Conservation (phyloP, 2,113 vertebrate species). For the Onychostoma macrolepis region DNA sequence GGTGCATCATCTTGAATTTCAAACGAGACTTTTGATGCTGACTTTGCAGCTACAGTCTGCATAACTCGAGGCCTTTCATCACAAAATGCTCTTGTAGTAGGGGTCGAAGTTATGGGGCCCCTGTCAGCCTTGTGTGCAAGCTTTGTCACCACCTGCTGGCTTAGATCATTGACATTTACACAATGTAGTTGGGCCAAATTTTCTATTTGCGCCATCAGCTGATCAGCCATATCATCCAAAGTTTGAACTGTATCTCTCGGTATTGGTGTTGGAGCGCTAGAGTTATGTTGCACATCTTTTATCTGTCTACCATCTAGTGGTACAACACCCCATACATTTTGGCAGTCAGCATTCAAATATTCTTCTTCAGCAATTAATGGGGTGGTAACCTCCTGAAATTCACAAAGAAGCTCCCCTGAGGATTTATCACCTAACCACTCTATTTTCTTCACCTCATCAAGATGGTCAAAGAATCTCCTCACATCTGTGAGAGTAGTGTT, state of each 20-base stretch:
- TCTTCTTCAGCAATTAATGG: neutral
- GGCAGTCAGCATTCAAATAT: neutral
- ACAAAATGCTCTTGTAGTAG: too few relatives aligned
- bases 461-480: neutral
- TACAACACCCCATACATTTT: neutral
- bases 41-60: neutral
- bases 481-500: neutral
- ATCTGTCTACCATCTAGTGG: neutral
- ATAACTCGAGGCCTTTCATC: neutral
- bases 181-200: too few relatives aligned
- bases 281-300: neutral
- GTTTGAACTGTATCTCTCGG: too few relatives aligned
- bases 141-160: too few relatives aligned
- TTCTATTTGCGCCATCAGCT: too few relatives aligned
- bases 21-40: conserved; percentile 1
- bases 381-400: conserved; percentile 1
- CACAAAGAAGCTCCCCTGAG: neutral
- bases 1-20: neutral
- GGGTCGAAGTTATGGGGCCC: too few relatives aligned
- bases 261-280: too few relatives aligned
- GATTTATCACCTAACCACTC: conserved; percentile 4
- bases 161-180: too few relatives aligned
- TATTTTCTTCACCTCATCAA: neutral
- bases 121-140: too few relatives aligned
- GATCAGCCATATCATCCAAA: too few relatives aligned